Evolutionary conservation across 2,113 vertebrate genomes (phyloP).

Genomic region (Climacteris rufus): DNA sequence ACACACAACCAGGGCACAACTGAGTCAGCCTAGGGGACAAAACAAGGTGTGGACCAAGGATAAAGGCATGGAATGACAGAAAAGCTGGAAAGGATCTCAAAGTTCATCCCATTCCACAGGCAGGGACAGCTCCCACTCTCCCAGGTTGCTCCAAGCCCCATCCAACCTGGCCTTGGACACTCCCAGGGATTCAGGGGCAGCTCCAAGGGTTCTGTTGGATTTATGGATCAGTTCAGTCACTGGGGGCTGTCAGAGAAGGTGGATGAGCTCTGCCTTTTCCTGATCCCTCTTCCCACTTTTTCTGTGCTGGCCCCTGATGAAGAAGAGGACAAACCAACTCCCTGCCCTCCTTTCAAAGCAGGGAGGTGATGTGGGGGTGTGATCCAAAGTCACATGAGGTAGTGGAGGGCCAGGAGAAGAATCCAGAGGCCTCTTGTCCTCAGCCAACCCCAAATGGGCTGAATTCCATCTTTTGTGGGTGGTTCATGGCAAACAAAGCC

Average conservation of each 20-base stretch:
- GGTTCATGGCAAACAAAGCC: not conserved
- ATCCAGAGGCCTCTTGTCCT: not conserved
- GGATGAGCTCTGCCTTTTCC: not conserved
- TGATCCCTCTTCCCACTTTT: not conserved
- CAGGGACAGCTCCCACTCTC: not conserved
- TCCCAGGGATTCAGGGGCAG: not conserved
- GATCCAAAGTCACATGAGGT: not conserved
- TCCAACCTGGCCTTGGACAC: fast-evolving
- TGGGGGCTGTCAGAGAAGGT: not conserved
- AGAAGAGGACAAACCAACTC: too few species aligned
- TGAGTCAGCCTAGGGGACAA: not conserved
- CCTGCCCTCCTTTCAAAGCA: not conserved
- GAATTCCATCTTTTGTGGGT: not conserved
- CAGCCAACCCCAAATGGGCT: not conserved
- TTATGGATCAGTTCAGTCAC: not conserved
- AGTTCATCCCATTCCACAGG: not conserved
- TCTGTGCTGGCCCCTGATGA: not conserved
- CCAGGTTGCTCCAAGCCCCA: fast-evolving
- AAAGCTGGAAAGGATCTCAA: not conserved
- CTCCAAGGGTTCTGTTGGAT: not conserved
- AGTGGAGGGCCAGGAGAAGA: not conserved
- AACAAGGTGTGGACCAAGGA: not conserved
- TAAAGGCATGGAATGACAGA: fast-evolving
- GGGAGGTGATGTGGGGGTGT: not conserved
- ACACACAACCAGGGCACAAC: too few species aligned